Percentiles rank a stretch among this genome's conserved stretches.
Evolutionary conservation across 1,140 invertebrate species (phyloP).

Genomic region (Drosophila bipectinata): DNA sequence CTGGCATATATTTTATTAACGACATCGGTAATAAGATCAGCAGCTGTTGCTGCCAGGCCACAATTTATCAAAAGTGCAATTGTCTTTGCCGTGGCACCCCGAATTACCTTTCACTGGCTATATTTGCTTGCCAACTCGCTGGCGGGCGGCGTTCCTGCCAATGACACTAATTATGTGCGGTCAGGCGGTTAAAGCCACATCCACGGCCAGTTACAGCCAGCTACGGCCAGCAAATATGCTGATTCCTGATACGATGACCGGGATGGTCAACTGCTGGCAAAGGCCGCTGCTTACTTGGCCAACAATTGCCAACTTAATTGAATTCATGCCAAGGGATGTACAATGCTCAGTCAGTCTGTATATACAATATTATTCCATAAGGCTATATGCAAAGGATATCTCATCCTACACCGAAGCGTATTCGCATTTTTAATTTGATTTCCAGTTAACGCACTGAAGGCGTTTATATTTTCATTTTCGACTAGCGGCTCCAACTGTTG

Average conservation of each 20-base stretch:
- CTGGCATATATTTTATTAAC: conserved; percentile 54
- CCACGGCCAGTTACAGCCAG: conserved; percentile 30
- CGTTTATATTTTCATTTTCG: conserved; percentile 57
- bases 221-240: conserved; percentile 48
- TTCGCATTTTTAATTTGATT: conserved; percentile 57
- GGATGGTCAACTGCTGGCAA: not conserved
- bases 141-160: conserved; percentile 33
- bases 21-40: conserved; percentile 61
- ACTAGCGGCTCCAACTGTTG: conserved; percentile 66
- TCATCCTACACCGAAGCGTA: not conserved
- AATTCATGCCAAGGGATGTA: conserved; percentile 53
- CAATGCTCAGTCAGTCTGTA: conserved; percentile 10
- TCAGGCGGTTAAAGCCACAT: conserved; percentile 34
- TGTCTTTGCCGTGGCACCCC: conserved; percentile 44
- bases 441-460: conserved; percentile 32
- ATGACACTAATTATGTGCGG: conserved; percentile 74
- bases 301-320: conserved; percentile 70
- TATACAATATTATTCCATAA: conserved; percentile 24
- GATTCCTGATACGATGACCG: conserved; percentile 28
- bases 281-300: conserved; percentile 33
- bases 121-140: conserved; percentile 30
- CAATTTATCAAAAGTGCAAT: conserved; percentile 71
- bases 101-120: conserved; percentile 32
- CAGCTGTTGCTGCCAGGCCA: conserved; percentile 46
- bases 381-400: not conserved